Percentiles rank a stretch among this genome's conserved stretches.
Evolutionary conservation across 2,888 invertebrate species (phyloP).

Genomic region (Watsonalla binaria): DNA sequence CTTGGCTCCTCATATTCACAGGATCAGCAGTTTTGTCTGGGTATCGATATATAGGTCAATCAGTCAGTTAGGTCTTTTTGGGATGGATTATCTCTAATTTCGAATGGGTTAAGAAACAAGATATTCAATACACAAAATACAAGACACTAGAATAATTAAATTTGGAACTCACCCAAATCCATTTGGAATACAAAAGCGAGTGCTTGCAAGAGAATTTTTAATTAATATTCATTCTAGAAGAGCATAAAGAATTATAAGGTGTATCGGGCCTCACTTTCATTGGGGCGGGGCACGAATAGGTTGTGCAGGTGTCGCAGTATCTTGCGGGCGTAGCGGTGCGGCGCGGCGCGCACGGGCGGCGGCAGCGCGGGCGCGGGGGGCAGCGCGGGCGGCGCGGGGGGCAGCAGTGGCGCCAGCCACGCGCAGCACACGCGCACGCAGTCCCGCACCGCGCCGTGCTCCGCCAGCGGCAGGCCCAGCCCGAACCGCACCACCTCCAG

Average conservation of each 20-base stretch:
- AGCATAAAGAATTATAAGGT: neutral
- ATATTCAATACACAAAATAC: too few relatives aligned
- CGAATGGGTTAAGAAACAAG: too few relatives aligned
- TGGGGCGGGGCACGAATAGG: slow-evolving; percentile 94
- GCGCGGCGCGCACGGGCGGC: slow-evolving; percentile 91
- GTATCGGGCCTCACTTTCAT: slow-evolving; percentile 85
- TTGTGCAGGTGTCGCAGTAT: slow-evolving; percentile 96
- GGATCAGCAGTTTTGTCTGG: too few relatives aligned
- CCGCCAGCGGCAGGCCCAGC: slow-evolving; percentile 90
- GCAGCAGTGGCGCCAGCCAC: slow-evolving; percentile 93
- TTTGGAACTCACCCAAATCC: slow-evolving; percentile 84
- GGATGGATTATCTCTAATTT: too few relatives aligned
- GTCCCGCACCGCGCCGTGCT: slow-evolving; percentile 96
- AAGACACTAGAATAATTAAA: neutral
- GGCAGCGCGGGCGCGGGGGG: slow-evolving; percentile 93
- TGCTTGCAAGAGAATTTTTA: slow-evolving; percentile 81
- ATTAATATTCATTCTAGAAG: too few relatives aligned
- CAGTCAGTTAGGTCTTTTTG: too few relatives aligned
- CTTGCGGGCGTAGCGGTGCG: slow-evolving; percentile 92
- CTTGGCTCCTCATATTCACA: too few relatives aligned
- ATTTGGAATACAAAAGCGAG: slow-evolving; percentile 94
- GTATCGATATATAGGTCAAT: too few relatives aligned
- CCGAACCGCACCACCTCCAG: slow-evolving; percentile 95
- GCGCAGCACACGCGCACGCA: slow-evolving; percentile 98
- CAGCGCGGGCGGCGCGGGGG: slow-evolving; percentile 91